Percentiles rank a stretch among this genome's conserved stretches.
Evolutionary conservation across 2,113 vertebrate genomes (phyloP).

Genomic region (Pardalotus punctatus): DNA sequence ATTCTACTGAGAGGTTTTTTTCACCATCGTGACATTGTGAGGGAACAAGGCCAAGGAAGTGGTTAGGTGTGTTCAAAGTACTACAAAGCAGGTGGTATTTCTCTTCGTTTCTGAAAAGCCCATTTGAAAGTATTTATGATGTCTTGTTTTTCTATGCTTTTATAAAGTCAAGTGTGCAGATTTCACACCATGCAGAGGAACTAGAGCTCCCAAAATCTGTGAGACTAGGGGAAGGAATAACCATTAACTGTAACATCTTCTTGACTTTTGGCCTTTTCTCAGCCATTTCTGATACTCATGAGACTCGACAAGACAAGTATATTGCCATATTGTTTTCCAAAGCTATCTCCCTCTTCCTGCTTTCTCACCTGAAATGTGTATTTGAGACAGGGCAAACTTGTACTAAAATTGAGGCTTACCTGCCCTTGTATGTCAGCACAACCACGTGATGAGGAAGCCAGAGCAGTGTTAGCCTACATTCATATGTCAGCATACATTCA

Average conservation of each 20-base stretch:
- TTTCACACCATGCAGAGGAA: background rate
- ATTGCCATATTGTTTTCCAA: background rate
- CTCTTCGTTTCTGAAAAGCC: background rate
- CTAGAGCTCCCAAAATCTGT: background rate
- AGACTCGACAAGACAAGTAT: background rate
- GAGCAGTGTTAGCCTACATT: background rate
- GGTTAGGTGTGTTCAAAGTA: background rate
- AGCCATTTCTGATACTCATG: background rate
- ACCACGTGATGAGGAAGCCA: background rate
- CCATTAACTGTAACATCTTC: background rate
- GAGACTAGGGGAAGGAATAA: background rate
- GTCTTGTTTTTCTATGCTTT: background rate
- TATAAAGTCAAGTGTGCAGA: background rate
- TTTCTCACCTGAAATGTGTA: background rate
- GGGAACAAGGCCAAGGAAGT: background rate
- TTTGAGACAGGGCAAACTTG: background rate
- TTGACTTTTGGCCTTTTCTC: background rate
- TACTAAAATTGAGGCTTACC: background rate
- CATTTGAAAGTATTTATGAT: background rate
- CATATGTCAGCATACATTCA: rapidly evolving
- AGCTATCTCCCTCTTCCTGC: background rate
- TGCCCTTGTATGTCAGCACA: background rate
- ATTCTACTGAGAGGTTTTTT: background rate
- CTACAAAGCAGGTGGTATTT: background rate
- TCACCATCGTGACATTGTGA: background rate